These are phyloP conservation scores for Fukomys damarensis DNA, from an alignment of 2,113 vertebrate species.

Conservation along the genomic window DNA sequence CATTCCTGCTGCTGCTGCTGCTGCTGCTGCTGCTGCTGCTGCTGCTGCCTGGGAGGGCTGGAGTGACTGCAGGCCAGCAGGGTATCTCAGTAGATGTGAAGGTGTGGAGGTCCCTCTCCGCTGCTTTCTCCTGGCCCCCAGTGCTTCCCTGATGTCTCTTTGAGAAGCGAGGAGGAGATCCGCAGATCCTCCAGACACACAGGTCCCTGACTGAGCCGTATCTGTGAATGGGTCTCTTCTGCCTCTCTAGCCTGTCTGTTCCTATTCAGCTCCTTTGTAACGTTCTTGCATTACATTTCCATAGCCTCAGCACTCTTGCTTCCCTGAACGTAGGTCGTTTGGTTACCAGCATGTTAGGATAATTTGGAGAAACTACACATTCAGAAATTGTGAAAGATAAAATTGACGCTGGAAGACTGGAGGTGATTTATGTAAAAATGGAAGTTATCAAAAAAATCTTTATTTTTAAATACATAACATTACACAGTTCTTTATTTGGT, in stretches of 20 bases:
- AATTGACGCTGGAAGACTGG: background rate
- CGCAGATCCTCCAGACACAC: accelerated
- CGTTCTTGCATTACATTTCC: background rate
- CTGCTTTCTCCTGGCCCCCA: background rate
- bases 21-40: background rate
- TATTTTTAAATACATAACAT: background rate
- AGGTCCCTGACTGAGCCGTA: background rate
- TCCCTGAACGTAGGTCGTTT: background rate
- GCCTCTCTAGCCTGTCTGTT: background rate
- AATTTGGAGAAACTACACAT: background rate
- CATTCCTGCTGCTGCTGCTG: background rate
- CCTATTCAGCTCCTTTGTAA: background rate
- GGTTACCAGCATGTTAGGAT: background rate
- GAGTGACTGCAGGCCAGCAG: background rate
- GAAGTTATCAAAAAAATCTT: background rate
- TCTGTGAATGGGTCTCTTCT: background rate
- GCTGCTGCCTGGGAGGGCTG: background rate
- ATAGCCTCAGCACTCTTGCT: background rate
- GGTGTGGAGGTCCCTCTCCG: accelerated
- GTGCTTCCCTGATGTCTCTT: background rate
- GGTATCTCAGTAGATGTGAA: background rate
- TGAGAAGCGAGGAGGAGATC: background rate
- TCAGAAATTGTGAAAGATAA: background rate
- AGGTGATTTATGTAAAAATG: background rate
- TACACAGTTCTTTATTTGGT: conserved; percentile 6